Percentiles rank a stretch among this genome's conserved stretches.
Evolutionary conservation across 2,797 vertebrate genomes (phyloP).

Genomic region (Megaceryle alcyon): DNA sequence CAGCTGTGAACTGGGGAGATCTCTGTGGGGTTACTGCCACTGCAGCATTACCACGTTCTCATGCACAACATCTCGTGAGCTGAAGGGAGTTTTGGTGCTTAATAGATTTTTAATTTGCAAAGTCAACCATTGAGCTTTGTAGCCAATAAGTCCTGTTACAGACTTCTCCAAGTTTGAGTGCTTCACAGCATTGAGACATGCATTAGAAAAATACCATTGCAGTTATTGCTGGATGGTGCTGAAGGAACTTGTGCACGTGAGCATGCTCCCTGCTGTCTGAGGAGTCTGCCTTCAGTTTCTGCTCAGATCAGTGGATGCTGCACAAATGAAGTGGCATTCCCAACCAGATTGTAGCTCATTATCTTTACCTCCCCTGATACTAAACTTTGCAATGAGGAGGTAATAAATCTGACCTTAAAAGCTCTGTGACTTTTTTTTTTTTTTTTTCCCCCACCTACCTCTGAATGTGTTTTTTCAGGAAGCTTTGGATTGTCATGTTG

Average conservation of each 20-base stretch:
- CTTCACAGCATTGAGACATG: neutral
- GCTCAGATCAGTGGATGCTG: neutral
- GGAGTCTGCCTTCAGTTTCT: neutral
- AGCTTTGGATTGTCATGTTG: neutral
- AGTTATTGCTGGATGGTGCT: neutral
- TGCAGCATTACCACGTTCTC: neutral
- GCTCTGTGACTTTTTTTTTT: neutral
- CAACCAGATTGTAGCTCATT: neutral
- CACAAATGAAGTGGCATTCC: neutral
- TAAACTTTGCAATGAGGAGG: neutral
- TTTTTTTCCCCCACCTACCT: neutral
- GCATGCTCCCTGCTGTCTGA: neutral
- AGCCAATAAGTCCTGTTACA: neutral
- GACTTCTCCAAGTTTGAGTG: neutral
- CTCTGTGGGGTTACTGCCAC: neutral
- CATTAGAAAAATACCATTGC: neutral
- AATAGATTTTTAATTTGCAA: neutral
- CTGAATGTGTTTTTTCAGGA: neutral
- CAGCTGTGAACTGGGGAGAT: constrained; percentile 34
- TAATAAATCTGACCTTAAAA: neutral
- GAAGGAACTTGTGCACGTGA: neutral
- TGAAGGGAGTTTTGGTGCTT: neutral
- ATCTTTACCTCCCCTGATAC: neutral
- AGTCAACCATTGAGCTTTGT: neutral
- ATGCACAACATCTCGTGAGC: fast-evolving